Conservation (phyloP, 2,113 vertebrate species). For the Piprites chloris region DNA sequence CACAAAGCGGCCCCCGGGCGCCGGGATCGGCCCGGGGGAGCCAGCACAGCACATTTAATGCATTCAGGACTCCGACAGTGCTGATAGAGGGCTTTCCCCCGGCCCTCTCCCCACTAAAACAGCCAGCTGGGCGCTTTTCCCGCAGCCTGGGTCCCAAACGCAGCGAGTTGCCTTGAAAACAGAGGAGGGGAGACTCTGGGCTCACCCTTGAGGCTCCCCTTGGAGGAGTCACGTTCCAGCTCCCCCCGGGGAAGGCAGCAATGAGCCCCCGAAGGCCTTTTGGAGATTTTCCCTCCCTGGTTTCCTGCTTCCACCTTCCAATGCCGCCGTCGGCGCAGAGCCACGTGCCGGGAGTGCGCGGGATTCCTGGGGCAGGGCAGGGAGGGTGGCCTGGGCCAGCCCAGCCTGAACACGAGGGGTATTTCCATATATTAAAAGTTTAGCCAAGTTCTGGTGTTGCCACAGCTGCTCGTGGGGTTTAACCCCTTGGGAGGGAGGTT, state of each 20-base stretch:
- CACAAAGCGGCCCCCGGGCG: conserved; percentile 19
- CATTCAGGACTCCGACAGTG: conserved; percentile 22
- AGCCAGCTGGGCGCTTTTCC: conserved; percentile 28
- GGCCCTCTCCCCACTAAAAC: not conserved
- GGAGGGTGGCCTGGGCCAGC: not conserved
- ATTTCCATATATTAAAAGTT: fast-evolving
- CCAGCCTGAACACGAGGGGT: not conserved
- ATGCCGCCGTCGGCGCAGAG: not conserved
- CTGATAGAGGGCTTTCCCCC: conserved; percentile 60
- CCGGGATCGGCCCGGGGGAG: not conserved
- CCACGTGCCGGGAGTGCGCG: not conserved
- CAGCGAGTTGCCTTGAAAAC: not conserved
- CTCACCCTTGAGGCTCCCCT: not conserved
- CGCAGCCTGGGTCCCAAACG: not conserved
- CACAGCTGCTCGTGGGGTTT: not conserved
- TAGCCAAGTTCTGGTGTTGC: fast-evolving
- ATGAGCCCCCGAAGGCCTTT: fast-evolving
- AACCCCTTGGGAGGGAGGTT: not conserved
- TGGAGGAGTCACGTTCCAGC: fast-evolving
- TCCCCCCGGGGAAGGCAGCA: not conserved
- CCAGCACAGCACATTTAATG: conserved; percentile 59
- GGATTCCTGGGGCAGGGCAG: not conserved
- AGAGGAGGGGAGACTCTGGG: not conserved
- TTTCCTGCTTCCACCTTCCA: not conserved
- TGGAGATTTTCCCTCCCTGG: too few species aligned